Evolutionary conservation across 2,113 vertebrate species (phyloP).

Genomic region (Hippocampus abdominalis): DNA sequence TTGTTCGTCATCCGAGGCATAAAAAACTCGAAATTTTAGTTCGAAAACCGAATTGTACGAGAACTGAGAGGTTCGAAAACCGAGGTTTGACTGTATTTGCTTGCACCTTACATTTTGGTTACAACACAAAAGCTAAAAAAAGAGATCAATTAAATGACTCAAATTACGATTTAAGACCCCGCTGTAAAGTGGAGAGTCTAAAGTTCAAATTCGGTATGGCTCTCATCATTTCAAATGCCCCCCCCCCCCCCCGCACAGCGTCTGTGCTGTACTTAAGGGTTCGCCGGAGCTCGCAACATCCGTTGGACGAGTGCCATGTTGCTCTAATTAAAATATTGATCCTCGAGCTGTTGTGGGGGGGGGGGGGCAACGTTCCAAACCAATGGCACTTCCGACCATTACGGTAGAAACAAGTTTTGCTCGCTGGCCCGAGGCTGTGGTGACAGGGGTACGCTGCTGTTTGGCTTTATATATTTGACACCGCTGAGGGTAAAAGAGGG

Average conservation of each 20-base stretch:
- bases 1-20: too few relatives aligned
- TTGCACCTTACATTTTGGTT: too few relatives aligned
- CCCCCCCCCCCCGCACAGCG: not conserved
- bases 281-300: not conserved
- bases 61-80: too few relatives aligned
- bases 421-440: constrained; percentile 24
- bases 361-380: not conserved
- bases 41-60: too few relatives aligned
- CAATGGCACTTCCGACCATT: constrained; percentile 15
- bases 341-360: not conserved
- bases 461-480: constrained; percentile 35
- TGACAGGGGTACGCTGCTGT: constrained; percentile 21
- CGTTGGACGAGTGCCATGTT: not conserved
- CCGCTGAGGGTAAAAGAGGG: constrained; percentile 21
- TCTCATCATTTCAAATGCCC: too few relatives aligned
- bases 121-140: too few relatives aligned
- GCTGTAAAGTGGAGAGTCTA: too few relatives aligned
- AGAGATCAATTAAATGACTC: too few relatives aligned
- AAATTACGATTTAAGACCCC: too few relatives aligned
- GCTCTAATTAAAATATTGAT: constrained; percentile 28
- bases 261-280: not conserved
- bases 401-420: constrained; percentile 18
- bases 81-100: too few relatives aligned
- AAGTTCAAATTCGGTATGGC: too few relatives aligned
- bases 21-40: too few relatives aligned